A percentile compares a stretch with the other conserved stretches of the same genome.
Evolutionary conservation across 2,113 vertebrate species (phyloP).

Genomic region (Nyctibius bracteatus): DNA sequence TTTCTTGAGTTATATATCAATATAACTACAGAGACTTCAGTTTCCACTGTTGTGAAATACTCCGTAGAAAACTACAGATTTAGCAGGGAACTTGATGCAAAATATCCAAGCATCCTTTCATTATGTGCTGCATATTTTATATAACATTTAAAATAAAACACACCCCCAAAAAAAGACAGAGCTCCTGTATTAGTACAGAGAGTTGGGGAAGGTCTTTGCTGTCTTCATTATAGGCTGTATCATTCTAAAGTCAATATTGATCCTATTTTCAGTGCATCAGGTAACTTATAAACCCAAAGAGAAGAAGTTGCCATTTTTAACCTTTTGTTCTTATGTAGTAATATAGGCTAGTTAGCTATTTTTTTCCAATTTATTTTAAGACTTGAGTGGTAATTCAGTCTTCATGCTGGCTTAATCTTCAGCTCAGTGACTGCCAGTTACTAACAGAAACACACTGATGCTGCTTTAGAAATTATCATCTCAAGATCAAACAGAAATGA

Average conservation of each 20-base stretch:
- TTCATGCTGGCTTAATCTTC: constrained; percentile 18
- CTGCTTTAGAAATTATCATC: neutral
- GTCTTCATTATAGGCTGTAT: neutral
- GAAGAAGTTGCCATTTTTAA: neutral
- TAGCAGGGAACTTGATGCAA: neutral
- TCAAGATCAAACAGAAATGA: neutral
- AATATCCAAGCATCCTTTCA: neutral
- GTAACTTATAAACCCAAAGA: neutral
- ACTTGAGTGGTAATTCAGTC: neutral
- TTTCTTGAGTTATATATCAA: neutral
- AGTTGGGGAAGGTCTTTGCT: neutral
- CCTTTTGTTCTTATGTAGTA: neutral
- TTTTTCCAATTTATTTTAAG: neutral
- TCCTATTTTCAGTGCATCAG: neutral
- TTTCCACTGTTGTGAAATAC: neutral
- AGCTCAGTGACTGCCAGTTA: neutral
- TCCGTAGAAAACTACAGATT: neutral
- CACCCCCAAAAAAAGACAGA: too few relatives aligned
- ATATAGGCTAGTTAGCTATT: neutral
- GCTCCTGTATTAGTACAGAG: neutral
- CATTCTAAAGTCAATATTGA: neutral
- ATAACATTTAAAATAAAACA: neutral
- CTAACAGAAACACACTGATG: neutral
- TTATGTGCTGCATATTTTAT: neutral
- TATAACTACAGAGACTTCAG: neutral